phyloP scores from a whole-genome alignment of 2,113 vertebrate genomes.

The Australoheros scitulus region DNA sequence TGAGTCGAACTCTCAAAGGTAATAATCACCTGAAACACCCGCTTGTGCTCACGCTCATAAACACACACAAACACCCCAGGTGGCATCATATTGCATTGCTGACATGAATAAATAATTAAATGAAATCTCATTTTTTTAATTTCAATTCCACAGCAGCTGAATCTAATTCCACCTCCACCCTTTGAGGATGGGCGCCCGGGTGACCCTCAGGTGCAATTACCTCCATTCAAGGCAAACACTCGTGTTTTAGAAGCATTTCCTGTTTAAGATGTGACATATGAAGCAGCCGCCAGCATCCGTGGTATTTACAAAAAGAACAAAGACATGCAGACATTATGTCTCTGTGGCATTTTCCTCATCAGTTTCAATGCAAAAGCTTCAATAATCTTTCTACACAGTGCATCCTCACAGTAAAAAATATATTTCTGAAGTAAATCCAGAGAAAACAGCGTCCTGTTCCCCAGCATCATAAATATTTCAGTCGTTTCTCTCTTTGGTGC shows the following conservation, averaged over 20 bases:
- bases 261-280: neutral
- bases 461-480: conserved; percentile 37
- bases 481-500: neutral
- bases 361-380: neutral
- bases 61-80: conserved; percentile 53
- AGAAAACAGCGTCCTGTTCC: conserved; percentile 3
- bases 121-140: conserved; percentile 74
- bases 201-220: conserved; percentile 73
- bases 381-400: neutral
- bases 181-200: conserved; percentile 56
- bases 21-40: conserved; percentile 77
- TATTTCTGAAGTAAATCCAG: neutral
- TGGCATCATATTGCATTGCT: conserved; percentile 56
- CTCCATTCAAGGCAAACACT: conserved; percentile 41
- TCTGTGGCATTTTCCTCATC: neutral
- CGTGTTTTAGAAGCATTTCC: conserved; percentile 21
- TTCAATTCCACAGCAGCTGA: conserved; percentile 74
- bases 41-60: neutral
- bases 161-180: conserved; percentile 68
- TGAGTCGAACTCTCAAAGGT: conserved; percentile 71
- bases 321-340: neutral
- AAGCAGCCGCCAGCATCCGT: neutral
- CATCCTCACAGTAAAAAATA: neutral
- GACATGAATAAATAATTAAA: conserved; percentile 82
- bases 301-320: conserved; percentile 10